phyloP scores from a whole-genome alignment of 2,888 invertebrate genomes.

The Tenthredo notha region DNA sequence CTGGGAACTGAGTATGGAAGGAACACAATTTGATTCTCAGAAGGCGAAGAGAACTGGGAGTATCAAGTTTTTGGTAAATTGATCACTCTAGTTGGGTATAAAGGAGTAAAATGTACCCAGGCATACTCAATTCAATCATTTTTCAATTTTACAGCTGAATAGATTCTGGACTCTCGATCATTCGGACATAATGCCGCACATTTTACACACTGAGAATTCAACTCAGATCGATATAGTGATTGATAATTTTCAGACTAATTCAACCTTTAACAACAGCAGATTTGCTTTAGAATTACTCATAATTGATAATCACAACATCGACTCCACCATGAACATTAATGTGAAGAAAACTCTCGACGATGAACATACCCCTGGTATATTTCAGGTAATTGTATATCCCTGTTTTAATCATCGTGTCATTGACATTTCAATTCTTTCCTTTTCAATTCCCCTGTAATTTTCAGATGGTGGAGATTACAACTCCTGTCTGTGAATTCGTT shows the following conservation, averaged over 20 bases:
- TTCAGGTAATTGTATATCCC: conserved; percentile 79
- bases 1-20: conserved; percentile 71
- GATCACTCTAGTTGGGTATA: not conserved
- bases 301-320: conserved; percentile 78
- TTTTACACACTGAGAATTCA: conserved; percentile 85
- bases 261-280: conserved; percentile 80
- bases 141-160: conserved; percentile 79
- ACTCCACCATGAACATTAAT: conserved; percentile 76
- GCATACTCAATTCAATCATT: not conserved
- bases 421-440: not conserved
- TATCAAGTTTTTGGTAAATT: conserved; percentile 69
- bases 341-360: conserved; percentile 84
- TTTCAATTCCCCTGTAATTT: conserved; percentile 55
- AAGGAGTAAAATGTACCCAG: not conserved
- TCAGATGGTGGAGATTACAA: conserved; percentile 81
- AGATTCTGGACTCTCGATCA: conserved; percentile 79
- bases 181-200: conserved; percentile 81
- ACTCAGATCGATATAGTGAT: conserved; percentile 83
- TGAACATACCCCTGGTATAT: conserved; percentile 88
- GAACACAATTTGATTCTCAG: conserved; percentile 68
- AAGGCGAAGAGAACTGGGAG: conserved; percentile 73
- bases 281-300: conserved; percentile 83
- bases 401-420: not conserved
- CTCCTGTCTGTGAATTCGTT: conserved; percentile 73
- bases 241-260: conserved; percentile 79